Evolutionary conservation across 2,113 vertebrate genomes (phyloP), one percentile per base, ranked within the genome.

Genomic region (Malurus cyaneus): DNA sequence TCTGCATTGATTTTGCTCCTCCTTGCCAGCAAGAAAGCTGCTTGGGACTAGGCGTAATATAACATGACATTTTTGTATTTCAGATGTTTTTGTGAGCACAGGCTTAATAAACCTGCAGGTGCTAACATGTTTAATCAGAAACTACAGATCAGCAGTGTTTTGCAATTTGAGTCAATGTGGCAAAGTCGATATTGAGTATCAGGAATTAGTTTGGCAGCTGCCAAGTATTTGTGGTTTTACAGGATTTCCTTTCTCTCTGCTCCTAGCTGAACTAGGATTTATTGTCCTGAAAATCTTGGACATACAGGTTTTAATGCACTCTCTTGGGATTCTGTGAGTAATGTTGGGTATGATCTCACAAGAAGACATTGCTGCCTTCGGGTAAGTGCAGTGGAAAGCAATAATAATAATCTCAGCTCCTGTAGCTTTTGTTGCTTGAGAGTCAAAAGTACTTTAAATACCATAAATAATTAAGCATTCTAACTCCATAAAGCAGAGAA

Each of bases 381-480:
- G 94, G 72, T 76, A 93, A 94, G 77, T 83, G 86, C 65, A 80
- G 25, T 57, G 46, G 77, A 93, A 94, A 89, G 80, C 65, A 93
- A 18, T 92, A 94, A 83, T 81, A 81, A 96, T 88, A 71, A 83
- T 88, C 69, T 90, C 65, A 44, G 49, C 82, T 93, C 57, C 69
- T 92, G 77, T 92, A 93, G 82, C 65, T 86, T 93, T 57, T 86
- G 42, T 91, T 9, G 7, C 73, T 94, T 93, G 72, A 94, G 79
- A 95, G 80, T 65, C 49, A 86, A 69, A 92, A 88, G 65, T 92
- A 90, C 72, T 93, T 90, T 92, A 94, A 94, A 95, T 90, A 88
- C 46, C 28, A 90, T 95, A 92, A 97, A 96, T 96, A 94, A 95
- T 96, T 96, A 90, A 96, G 83, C 49, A 44, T 86, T 56, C 28